Base-by-base conservation (phyloP, 2,888 invertebrate species). In the Melitaea athalia region DNA sequence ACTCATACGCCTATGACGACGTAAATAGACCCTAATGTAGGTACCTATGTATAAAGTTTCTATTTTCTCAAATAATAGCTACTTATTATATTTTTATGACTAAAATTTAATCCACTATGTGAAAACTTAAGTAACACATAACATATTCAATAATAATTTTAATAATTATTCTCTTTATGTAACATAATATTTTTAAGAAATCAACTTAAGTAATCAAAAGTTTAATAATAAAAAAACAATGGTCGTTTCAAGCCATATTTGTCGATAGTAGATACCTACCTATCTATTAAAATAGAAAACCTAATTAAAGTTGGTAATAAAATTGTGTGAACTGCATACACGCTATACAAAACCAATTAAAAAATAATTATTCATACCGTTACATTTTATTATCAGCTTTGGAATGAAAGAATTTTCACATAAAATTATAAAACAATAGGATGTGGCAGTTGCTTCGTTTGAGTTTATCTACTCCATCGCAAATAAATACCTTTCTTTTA, bases 371-470 rank as follows among this genome's bases (percentile, higher is more conserved):
- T 76, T 80, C 75, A 83, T 82, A 81, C 86, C 82, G 82, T 85
- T 82, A 83, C 80, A 81, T 83, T 86, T 83, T 85, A 87, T 85
- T 85, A 84, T 78, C 77, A 79, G 78, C 74, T 80, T 80, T 79
- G 81, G 81, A 85, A 86, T 78, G 80, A 78, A 85, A 81, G 80
- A 83, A 85, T 88, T 87, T 86, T 89, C 90, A 85, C 90, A 90
- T 81, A 77, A 78, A 70, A 67, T 74, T 74, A 71, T 86, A 85
- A 89, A 88, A 92, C 91, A 92, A 91, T 92, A 85, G 91, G 87
- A 85, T 86, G 84, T 84, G 71, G 82, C 89, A 84, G 89, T 89
- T 88, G 86, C 81, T 72, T 81, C 82, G 82, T 80, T 82, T 79
- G 77, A 63, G 78, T 83, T 89, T 88, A 89, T 91, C 90, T 77